Base-by-base conservation (phyloP, 2,113 vertebrate genomes). In the Gallinago jamesoni region DNA sequence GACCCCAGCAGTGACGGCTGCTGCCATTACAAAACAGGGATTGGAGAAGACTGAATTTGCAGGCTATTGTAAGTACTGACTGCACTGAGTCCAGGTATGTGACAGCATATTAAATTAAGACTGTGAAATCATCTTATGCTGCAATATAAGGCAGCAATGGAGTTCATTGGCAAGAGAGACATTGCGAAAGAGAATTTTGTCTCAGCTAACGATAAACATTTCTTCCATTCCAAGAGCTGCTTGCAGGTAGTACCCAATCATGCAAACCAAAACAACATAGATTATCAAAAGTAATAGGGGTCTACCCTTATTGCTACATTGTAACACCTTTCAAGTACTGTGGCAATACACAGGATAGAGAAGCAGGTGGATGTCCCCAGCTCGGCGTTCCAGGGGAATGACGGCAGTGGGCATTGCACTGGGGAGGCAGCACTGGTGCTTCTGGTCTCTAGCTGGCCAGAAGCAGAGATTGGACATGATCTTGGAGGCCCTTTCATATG, bases 81-180 rank as follows among this genome's bases (percentile, higher is more conserved):
- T 91, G 57, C 41, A 35, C 37, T 4, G n/a, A 39, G 85, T n/a
- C 43, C 90, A 91, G 90, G 85, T 75, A 88, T 95, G 59, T 95
- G 94, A 89, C 93, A 95, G 53, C 57, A 43, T 39, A 79, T 89
- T 91, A 91, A 97, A 94, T 93, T 60, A 87, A 73, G 19, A 4
- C 69, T 24, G 7, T 33, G 69, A 56, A 84, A 77, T 90, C 79
- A 84, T 86, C 55, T 89, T 43, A 35, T 63, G 60, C 79, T 92
- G 94, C 92, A 95, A 67, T 93, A 96, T 93, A 96, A 96, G 96
- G 95, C 76, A 95, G 76, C 69, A 60, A 75, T 2, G 0, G 45
- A 41, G 76, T 89, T n/a, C 43, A 24, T 0, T 93, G 93, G 88
- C 83, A 90, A 57, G 53, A 55, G 50, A 57, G 6, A 69, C 56